Evolutionary conservation across 2,797 vertebrate genomes (phyloP).

Genomic region (Anisognathus igniventris): DNA sequence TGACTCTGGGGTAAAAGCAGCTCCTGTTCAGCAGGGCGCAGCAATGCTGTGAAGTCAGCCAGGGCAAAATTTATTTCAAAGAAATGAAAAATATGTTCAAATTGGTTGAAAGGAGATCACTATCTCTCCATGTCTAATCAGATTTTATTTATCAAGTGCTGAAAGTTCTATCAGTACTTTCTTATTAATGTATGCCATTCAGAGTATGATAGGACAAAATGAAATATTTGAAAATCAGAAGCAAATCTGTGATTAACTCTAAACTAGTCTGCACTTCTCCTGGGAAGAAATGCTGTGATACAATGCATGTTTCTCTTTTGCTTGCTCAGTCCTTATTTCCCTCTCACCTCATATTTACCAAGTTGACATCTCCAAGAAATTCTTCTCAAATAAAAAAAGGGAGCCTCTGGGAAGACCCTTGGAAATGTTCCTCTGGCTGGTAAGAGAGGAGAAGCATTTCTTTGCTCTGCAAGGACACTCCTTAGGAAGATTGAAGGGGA

Average conservation of each 20-base stretch:
- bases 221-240: neutral
- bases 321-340: neutral
- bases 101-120: neutral
- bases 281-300: neutral
- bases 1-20: rapidly evolving
- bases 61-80: neutral
- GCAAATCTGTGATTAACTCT: neutral
- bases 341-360: neutral
- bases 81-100: neutral
- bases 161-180: neutral
- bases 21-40: neutral
- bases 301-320: neutral
- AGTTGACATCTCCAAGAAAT: neutral
- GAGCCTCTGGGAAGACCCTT: neutral
- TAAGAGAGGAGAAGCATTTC: neutral
- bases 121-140: neutral
- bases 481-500: neutral
- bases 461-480: neutral
- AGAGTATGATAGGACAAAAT: neutral
- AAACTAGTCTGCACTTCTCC: neutral
- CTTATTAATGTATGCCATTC: neutral
- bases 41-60: neutral
- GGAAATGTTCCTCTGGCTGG: neutral
- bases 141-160: neutral
- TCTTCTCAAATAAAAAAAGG: neutral